A percentile compares a stretch with the other conserved stretches of the same genome.
phyloP scores from a whole-genome alignment of 2,888 invertebrate genomes.

The Pomacea canaliculata region DNA sequence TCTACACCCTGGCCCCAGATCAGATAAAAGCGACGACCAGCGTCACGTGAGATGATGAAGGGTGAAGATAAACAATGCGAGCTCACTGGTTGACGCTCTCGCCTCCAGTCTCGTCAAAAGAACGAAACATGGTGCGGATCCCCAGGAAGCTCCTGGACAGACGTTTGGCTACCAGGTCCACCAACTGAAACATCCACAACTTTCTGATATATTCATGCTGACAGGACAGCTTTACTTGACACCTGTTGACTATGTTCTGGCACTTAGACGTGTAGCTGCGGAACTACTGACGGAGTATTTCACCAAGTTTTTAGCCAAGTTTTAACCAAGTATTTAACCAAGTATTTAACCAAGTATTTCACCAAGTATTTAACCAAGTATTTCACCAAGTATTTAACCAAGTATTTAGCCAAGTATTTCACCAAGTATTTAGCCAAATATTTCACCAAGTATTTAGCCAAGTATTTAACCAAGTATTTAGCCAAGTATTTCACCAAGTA shows the following conservation, averaged over 20 bases:
- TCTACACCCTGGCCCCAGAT: too few species aligned
- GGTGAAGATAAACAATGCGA: too few species aligned
- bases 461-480: not conserved
- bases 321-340: not conserved
- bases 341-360: not conserved
- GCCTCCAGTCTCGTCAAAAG: constrained; percentile 58
- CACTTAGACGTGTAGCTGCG: too few species aligned
- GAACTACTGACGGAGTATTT: not conserved
- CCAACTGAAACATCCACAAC: constrained; percentile 41
- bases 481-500: too few species aligned
- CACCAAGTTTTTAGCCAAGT: too few species aligned
- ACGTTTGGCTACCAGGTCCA: constrained; percentile 51
- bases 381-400: not conserved
- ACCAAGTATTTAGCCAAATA: not conserved
- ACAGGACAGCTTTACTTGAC: too few species aligned
- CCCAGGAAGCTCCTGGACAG: constrained; percentile 55
- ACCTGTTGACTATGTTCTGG: too few species aligned
- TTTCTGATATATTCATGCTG: too few species aligned
- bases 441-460: too few species aligned
- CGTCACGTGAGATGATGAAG: too few species aligned
- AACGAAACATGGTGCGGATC: constrained; percentile 56
- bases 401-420: not conserved
- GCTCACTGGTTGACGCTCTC: constrained; percentile 55
- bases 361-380: not conserved
- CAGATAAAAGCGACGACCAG: too few species aligned